These are phyloP conservation scores for Rhogogaster chlorosoma DNA, from an alignment of 2,888 invertebrate genomes.

Conservation along the genomic window DNA sequence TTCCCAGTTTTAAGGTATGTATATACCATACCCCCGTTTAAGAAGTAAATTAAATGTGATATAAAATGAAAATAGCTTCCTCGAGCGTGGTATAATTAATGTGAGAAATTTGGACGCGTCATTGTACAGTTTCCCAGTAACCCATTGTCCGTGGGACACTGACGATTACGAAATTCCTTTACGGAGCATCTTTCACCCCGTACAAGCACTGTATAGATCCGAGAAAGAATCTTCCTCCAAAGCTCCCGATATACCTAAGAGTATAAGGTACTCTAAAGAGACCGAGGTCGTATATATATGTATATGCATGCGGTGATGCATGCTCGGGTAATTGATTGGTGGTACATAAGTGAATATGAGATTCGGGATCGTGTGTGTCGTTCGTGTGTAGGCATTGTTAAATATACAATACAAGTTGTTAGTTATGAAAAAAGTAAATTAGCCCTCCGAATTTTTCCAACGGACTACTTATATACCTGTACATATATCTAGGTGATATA, in stretches of 20 bases:
- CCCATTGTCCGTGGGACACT: constrained; percentile 48
- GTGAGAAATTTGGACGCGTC: constrained; percentile 47
- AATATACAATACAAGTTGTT: constrained; percentile 1
- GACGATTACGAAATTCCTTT: constrained; percentile 51
- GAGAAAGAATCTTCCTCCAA: background rate
- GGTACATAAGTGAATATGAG: background rate
- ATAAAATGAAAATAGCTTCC: constrained; percentile 38
- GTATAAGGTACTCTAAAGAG: background rate
- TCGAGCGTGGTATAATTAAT: constrained; percentile 51
- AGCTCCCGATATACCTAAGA: background rate
- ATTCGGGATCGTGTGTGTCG: constrained; percentile 12
- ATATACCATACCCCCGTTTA: background rate
- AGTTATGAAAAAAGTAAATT: background rate
- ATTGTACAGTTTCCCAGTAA: constrained; percentile 50
- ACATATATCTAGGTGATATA: too few species aligned
- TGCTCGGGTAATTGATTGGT: background rate
- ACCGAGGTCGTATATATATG: background rate
- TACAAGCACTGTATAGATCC: background rate
- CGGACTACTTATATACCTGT: too few species aligned
- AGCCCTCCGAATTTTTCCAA: background rate
- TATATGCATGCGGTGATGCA: background rate
- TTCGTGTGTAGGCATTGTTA: constrained; percentile 10
- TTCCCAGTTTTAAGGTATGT: background rate
- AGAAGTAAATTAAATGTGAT: background rate
- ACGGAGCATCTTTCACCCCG: constrained; percentile 23